Percentiles rank a stretch among this genome's conserved stretches.
Evolutionary conservation across 2,113 vertebrate genomes (phyloP).

Genomic region (Otis tarda): DNA sequence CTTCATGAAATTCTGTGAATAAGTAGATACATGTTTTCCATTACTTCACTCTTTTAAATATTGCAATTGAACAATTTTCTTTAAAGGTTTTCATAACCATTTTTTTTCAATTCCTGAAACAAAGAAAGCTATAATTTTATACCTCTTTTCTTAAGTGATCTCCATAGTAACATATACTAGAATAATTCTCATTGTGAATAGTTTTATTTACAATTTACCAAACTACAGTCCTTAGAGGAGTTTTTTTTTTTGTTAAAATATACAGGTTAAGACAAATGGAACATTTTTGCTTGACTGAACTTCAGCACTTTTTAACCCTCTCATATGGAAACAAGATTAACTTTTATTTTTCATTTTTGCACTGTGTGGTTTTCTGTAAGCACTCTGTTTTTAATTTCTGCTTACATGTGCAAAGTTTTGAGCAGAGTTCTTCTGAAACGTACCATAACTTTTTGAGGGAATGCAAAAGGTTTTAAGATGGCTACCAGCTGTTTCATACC

Average conservation of each 20-base stretch:
- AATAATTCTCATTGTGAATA: constrained; percentile 22
- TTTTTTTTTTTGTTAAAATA: constrained; percentile 14
- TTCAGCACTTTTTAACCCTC: neutral
- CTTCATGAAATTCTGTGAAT: neutral
- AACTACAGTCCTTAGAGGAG: neutral
- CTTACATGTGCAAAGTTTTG: neutral
- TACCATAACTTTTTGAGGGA: neutral
- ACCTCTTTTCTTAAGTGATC: constrained; percentile 33
- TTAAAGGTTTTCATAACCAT: constrained; percentile 22
- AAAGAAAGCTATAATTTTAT: constrained; percentile 41
- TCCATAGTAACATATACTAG: constrained; percentile 29
- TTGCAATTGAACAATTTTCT: neutral
- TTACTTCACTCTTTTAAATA: constrained; percentile 15
- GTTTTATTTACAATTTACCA: constrained; percentile 31
- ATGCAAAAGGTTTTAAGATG: neutral
- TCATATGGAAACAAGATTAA: neutral
- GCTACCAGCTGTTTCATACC: neutral
- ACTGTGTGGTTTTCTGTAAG: neutral
- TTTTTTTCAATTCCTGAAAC: neutral
- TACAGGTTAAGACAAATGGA: neutral
- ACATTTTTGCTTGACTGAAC: neutral
- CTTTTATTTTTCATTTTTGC: neutral
- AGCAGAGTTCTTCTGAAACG: neutral
- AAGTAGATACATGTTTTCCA: neutral
- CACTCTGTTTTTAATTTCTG: neutral